phyloP scores from a whole-genome alignment of 2,888 invertebrate genomes.

The Yponomeuta malinellus region DNA sequence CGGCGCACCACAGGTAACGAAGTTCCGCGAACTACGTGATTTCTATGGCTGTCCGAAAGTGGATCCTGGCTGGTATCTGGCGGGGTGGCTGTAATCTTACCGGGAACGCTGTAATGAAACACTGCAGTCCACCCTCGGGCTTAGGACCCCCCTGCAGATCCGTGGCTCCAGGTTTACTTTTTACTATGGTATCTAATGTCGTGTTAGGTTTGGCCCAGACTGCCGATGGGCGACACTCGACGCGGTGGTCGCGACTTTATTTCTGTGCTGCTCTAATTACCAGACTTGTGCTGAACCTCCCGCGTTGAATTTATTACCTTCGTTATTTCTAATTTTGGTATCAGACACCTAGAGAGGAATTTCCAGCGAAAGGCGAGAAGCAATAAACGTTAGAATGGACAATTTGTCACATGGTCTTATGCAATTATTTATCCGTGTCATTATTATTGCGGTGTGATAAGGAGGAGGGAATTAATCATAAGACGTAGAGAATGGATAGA shows the following conservation, averaged over 20 bases:
- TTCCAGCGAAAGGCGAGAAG: background rate
- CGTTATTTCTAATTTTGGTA: slow-evolving; percentile 20
- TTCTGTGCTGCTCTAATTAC: slow-evolving; percentile 41
- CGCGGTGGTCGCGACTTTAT: slow-evolving; percentile 53
- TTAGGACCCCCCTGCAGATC: slow-evolving; percentile 30
- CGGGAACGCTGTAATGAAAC: slow-evolving; percentile 57
- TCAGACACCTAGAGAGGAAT: background rate
- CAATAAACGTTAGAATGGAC: slow-evolving; percentile 2
- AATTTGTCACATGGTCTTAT: slow-evolving; percentile 4
- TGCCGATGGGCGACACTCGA: slow-evolving; percentile 26
- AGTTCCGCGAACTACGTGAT: slow-evolving; percentile 75
- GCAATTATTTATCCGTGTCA: slow-evolving; percentile 13
- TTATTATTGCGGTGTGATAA: slow-evolving; percentile 1
- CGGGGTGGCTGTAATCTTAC: slow-evolving; percentile 44
- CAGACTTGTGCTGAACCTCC: slow-evolving; percentile 38
- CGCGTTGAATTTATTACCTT: slow-evolving; percentile 48
- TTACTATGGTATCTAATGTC: slow-evolving; percentile 42
- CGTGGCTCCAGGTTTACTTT: slow-evolving; percentile 31
- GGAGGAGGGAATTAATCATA: slow-evolving; percentile 16
- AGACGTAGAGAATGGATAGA: slow-evolving; percentile 16
- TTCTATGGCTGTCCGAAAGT: slow-evolving; percentile 71
- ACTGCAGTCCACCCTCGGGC: slow-evolving; percentile 38
- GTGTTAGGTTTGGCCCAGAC: slow-evolving; percentile 12
- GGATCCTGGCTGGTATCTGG: slow-evolving; percentile 50
- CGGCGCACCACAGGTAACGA: slow-evolving; percentile 71